Conservation (phyloP, 2,113 vertebrate species). For the Phainopepla nitens region DNA sequence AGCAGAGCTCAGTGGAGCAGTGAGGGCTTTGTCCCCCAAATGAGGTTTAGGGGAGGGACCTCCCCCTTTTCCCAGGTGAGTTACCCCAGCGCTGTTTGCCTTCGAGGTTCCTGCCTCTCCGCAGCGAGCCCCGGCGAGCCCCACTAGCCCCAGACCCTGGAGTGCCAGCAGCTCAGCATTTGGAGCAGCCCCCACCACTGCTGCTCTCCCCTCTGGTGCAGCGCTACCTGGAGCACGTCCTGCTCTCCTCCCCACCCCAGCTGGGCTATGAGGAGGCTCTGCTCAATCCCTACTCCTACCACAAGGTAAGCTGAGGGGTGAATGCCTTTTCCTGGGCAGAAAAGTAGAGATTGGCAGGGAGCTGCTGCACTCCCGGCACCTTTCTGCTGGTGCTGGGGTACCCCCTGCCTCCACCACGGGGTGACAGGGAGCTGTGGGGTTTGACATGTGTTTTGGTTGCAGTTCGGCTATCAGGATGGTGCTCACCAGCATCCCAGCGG, state of each 20-base stretch:
- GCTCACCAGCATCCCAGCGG: slow-evolving; percentile 47
- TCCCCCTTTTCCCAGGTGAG: background rate
- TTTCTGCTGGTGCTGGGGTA: background rate
- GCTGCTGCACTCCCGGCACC: background rate
- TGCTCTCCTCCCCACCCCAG: slow-evolving; percentile 76
- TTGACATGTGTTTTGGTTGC: slow-evolving; percentile 17
- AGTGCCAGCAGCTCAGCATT: background rate
- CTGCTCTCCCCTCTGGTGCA: slow-evolving; percentile 67
- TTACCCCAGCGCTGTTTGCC: background rate
- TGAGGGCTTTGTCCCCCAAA: fast-evolving
- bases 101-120: slow-evolving; percentile 6
- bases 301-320: slow-evolving; percentile 71
- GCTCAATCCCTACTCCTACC: slow-evolving; percentile 85
- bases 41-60: too few relatives aligned
- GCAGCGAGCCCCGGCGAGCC: background rate
- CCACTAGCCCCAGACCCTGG: fast-evolving
- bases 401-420: background rate
- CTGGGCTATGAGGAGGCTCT: slow-evolving; percentile 77
- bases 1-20: background rate
- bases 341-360: background rate
- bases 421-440: background rate
- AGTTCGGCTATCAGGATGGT: slow-evolving; percentile 84
- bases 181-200: background rate
- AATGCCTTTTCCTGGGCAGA: fast-evolving
- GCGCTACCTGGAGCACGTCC: slow-evolving; percentile 86